phyloP scores from a whole-genome alignment of 1,140 invertebrate genomes.

The Leucophenga varia region DNA sequence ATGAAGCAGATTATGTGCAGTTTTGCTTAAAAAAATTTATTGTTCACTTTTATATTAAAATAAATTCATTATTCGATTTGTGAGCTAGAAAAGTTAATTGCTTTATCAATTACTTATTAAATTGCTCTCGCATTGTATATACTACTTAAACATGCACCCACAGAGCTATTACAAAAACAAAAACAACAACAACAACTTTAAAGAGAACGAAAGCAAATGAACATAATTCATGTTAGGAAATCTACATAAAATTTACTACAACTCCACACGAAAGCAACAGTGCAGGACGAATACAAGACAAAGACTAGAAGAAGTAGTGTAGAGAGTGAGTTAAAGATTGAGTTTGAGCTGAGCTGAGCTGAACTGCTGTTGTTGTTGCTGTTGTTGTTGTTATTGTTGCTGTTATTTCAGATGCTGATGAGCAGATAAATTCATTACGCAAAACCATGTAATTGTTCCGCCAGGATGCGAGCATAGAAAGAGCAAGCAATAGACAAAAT shows the following conservation, averaged over 20 bases:
- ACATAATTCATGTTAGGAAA: constrained; percentile 53
- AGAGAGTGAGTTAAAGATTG: too few relatives aligned
- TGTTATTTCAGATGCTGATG: constrained; percentile 39
- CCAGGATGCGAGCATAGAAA: constrained; percentile 39
- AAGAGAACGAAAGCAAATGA: constrained; percentile 33
- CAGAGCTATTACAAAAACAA: constrained; percentile 1
- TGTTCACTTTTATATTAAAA: too few relatives aligned
- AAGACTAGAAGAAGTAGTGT: too few relatives aligned
- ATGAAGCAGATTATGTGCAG: too few relatives aligned
- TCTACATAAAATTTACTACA: constrained; percentile 55
- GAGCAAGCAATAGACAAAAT: constrained; percentile 14
- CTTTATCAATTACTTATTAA: too few relatives aligned
- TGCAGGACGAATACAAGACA: background rate
- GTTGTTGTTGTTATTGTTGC: constrained; percentile 22
- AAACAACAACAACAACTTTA: constrained; percentile 22
- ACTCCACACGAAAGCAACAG: constrained; percentile 8
- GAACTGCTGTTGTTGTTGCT: too few relatives aligned
- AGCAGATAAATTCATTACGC: constrained; percentile 56
- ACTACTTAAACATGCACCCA: too few relatives aligned
- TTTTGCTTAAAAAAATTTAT: too few relatives aligned
- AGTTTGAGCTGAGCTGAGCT: too few relatives aligned
- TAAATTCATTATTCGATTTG: too few relatives aligned
- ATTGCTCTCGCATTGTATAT: too few relatives aligned
- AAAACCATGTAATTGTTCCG: constrained; percentile 56
- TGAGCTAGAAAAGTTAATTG: too few relatives aligned